Base-by-base conservation (phyloP, 2,797 vertebrate species). In the Typhlichthys eigenmanni region DNA sequence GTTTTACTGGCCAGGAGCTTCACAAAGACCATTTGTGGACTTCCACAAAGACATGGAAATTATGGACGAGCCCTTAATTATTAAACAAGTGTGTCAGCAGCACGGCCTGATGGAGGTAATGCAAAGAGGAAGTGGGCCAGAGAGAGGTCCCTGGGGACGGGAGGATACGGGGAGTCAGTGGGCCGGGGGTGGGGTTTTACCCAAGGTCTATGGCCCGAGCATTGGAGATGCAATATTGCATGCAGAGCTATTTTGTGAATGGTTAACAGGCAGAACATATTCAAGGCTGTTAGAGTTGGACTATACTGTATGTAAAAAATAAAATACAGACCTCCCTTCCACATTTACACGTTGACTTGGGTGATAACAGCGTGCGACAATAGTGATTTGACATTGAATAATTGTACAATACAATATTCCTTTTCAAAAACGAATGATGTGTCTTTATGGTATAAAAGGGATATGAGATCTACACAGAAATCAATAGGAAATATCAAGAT, bases 81-180 rank as follows among this genome's bases (percentile, higher is more conserved):
- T 93, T 92, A 90, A 93, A 91, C 87, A 92, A 86, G 81, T 90
- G 90, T 92, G 91, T 92, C 90, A 88, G 88, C 90, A 93, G 88
- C 89, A 74, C 56, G 75, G 87, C 78, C 89, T 91, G 91, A 92
- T 91, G 88, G 89, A 92, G 86, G 87, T 92, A 92, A 93, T 92
- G 90, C 84, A 88, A 82, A 90, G 78, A 89, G 87, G 90, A 93
- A 92, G 87, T 87, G 82, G 84, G 84, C 81, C 87, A 85, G 83
- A 85, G 81, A 86, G 77, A 81, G 70, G 80, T 68, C 84, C 84
- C 82, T 59, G 19, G 79, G 75, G 80, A 85, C 69, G 19, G 49
- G 72, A 72, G 68, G 76, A 66, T 69, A 65, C 73, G 81, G 75
- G 73, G 76, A 29, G 66, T 67, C 54, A 76, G 76, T 79, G 78